These are phyloP conservation scores for Apamea sordens DNA, from an alignment of 2,888 invertebrate species.

Conservation along the genomic window DNA sequence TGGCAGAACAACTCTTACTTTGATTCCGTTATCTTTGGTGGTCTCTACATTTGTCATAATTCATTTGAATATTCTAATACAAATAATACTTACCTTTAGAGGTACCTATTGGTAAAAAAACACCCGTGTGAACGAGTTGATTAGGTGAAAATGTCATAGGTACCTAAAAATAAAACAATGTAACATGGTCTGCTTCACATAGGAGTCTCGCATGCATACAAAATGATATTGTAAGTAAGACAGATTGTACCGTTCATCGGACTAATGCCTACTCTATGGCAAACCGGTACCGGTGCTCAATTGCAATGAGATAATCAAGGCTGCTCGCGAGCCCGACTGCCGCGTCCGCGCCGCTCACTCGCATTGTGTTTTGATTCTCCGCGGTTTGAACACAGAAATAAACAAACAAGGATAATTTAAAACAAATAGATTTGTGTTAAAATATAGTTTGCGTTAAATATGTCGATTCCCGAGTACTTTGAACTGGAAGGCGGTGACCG, in stretches of 20 bases:
- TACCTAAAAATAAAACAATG: constrained; percentile 19
- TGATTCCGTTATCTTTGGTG: background rate
- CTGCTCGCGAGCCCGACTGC: constrained; percentile 52
- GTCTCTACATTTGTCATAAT: background rate
- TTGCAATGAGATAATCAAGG: constrained; percentile 62
- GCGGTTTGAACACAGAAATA: constrained; percentile 64
- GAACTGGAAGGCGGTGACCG: constrained; percentile 88
- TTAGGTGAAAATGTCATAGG: background rate
- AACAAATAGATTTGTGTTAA: constrained; percentile 3
- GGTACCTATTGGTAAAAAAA: background rate
- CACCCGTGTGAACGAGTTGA: constrained; percentile 18
- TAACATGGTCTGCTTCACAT: constrained; percentile 34
- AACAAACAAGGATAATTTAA: constrained; percentile 19
- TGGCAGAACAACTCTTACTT: background rate
- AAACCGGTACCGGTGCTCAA: constrained; percentile 64
- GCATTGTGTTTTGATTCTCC: constrained; percentile 71
- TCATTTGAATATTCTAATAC: background rate
- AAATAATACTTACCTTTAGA: no score
- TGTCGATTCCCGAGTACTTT: constrained; percentile 80
- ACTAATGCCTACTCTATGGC: constrained; percentile 47
- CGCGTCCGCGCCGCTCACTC: constrained; percentile 63
- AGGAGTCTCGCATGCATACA: constrained; percentile 14
- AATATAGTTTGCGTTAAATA: constrained; percentile 56
- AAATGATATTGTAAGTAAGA: constrained; percentile 18
- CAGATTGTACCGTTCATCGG: constrained; percentile 50